Conservation (phyloP, 2,888 invertebrate genomes). For the Sicus ferrugineus region DNA sequence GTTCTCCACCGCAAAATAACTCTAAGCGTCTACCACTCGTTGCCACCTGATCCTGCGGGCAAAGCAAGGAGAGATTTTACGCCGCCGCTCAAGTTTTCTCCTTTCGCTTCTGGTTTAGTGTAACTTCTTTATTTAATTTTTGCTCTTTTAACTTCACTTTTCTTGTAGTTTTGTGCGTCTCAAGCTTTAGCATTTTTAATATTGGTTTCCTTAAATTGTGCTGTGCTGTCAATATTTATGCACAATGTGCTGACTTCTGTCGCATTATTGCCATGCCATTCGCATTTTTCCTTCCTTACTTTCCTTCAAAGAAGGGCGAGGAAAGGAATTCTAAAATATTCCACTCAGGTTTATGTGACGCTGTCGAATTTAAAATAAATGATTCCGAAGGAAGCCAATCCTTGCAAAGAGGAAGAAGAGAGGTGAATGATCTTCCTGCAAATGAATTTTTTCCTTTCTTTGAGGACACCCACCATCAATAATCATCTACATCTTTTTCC, state of each 20-base stretch:
- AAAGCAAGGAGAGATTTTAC: too few relatives aligned
- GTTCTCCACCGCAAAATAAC: too few relatives aligned
- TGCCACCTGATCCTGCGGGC: too few relatives aligned
- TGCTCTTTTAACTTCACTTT: not conserved
- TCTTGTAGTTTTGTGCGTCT: not conserved
- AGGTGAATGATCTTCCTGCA: not conserved
- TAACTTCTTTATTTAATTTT: not conserved
- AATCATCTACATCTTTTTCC: too few relatives aligned
- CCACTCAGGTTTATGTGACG: constrained; percentile 21
- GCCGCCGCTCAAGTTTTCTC: too few relatives aligned
- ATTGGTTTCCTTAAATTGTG: not conserved
- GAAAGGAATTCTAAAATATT: constrained; percentile 17
- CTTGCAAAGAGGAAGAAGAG: constrained; percentile 1
- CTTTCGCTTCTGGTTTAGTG: not conserved
- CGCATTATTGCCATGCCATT: not conserved
- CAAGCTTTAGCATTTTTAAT: not conserved
- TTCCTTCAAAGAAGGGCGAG: not conserved
- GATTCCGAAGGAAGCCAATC: constrained; percentile 1
- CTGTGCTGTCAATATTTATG: constrained; percentile 14
- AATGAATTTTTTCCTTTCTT: not conserved
- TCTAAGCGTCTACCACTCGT: too few relatives aligned
- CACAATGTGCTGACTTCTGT: too few relatives aligned
- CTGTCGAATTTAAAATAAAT: constrained; percentile 30
- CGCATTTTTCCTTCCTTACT: not conserved
- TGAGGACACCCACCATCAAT: not conserved